Conservation (phyloP, 2,888 invertebrate species). For the Poecilus cupreus region DNA sequence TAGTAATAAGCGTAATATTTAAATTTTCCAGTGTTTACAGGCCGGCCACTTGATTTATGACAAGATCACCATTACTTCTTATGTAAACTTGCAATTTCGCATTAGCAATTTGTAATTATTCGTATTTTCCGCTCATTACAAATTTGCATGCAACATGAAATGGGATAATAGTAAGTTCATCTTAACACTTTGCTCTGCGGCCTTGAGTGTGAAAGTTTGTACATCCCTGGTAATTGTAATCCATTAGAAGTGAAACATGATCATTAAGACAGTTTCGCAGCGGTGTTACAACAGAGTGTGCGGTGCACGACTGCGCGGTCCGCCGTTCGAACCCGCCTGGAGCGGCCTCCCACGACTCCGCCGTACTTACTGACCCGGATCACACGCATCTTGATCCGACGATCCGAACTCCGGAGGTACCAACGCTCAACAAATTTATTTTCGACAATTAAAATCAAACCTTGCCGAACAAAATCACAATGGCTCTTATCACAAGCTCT, state of each 20-base stretch:
- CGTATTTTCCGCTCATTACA: background rate
- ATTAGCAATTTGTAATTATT: slow-evolving; percentile 4
- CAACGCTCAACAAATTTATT: no score
- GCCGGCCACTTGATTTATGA: no score
- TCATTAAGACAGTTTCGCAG: slow-evolving; percentile 28
- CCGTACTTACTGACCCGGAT: slow-evolving; percentile 28
- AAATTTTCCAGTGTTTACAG: no score
- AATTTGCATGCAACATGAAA: slow-evolving; percentile 16
- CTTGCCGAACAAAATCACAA: no score
- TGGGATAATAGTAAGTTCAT: background rate
- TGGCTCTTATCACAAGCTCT: no score
- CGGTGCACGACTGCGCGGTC: slow-evolving; percentile 4
- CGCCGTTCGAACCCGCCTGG: slow-evolving; percentile 29
- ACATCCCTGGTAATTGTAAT: slow-evolving; percentile 33
- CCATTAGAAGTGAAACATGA: slow-evolving; percentile 26
- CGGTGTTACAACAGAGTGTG: slow-evolving; percentile 18
- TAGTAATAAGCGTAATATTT: no score
- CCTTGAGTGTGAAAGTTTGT: slow-evolving; percentile 42
- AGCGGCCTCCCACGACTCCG: slow-evolving; percentile 24
- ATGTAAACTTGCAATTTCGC: background rate
- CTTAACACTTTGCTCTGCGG: slow-evolving; percentile 6
- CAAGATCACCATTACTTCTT: no score
- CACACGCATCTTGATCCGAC: background rate
- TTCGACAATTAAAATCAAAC: no score
- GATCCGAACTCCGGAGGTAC: no score